These are phyloP conservation scores for Notothenia coriiceps DNA, from an alignment of 2,113 vertebrate genomes.

Conservation along the genomic window DNA sequence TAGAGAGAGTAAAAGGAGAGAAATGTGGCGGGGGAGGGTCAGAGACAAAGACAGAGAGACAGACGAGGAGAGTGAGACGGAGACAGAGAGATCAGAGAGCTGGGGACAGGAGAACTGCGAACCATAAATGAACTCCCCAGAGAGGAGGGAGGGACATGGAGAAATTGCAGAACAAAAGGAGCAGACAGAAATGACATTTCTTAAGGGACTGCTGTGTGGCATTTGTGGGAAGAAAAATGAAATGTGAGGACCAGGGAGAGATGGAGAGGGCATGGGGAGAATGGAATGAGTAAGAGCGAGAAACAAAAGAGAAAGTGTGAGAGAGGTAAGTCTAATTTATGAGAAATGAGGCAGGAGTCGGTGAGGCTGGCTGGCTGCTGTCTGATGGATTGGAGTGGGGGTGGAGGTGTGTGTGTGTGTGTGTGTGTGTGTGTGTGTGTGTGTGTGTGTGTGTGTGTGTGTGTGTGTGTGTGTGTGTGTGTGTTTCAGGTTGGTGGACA, in stretches of 20 bases:
- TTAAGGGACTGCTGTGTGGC: constrained; percentile 82
- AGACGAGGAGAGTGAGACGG: constrained; percentile 54
- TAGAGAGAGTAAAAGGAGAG: constrained; percentile 8
- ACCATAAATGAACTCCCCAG: constrained; percentile 78
- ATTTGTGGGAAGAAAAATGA: constrained; percentile 82
- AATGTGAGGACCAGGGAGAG: constrained; percentile 81
- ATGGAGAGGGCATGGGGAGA: constrained; percentile 79
- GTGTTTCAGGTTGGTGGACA: constrained; percentile 63
- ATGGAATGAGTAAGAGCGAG: constrained; percentile 79
- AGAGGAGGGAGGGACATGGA: constrained; percentile 75
- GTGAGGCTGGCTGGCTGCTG: constrained; percentile 68
- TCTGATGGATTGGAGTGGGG: constrained; percentile 73
- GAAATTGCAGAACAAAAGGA: constrained; percentile 83
- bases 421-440: constrained; percentile 17
- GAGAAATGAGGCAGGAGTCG: constrained; percentile 76
- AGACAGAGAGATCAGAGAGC: constrained; percentile 73
- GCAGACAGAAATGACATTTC: constrained; percentile 83
- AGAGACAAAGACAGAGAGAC: constrained; percentile 73
- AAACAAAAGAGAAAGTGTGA: constrained; percentile 79
- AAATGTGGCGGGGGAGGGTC: constrained; percentile 34
- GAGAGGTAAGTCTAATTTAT: constrained; percentile 82
- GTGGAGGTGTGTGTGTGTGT: constrained; percentile 34
- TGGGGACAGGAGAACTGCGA: constrained; percentile 65
- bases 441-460: constrained; percentile 39
- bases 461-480: constrained; percentile 42